These are phyloP conservation scores for Ommatoiulus sabulosus DNA, from an alignment of 2,888 invertebrate genomes.

Conservation along the genomic window DNA sequence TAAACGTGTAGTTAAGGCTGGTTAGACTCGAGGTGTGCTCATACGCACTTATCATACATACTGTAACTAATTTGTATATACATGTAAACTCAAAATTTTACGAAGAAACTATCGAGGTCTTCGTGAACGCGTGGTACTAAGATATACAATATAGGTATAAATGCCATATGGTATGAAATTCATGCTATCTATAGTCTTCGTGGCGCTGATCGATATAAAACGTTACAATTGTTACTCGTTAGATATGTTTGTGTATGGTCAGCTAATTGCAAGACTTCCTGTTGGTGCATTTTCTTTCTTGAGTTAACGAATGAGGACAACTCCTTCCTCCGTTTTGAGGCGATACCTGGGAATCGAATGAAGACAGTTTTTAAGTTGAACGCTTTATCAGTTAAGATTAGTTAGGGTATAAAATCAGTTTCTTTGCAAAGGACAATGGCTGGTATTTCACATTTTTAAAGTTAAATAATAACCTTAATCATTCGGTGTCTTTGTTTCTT, in stretches of 20 bases:
- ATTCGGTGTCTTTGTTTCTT: constrained; percentile 75
- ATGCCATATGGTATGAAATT: not conserved
- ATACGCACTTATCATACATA: not conserved
- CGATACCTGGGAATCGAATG: not conserved
- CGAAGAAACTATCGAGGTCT: not conserved
- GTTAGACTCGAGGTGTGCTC: not conserved
- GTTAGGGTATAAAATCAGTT: too few species aligned
- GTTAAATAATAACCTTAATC: constrained; percentile 70
- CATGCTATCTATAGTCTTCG: not conserved
- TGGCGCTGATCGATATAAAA: not conserved
- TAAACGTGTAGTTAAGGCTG: not conserved
- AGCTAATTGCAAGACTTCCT: not conserved
- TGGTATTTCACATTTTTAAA: too few species aligned
- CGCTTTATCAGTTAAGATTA: too few species aligned
- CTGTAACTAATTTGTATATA: too few species aligned
- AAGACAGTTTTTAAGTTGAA: not conserved
- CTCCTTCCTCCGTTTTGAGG: constrained; percentile 50
- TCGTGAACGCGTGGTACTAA: not conserved
- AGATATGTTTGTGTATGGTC: not conserved
- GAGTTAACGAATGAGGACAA: not conserved
- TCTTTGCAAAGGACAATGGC: too few species aligned
- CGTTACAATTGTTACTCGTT: not conserved
- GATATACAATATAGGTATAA: not conserved
- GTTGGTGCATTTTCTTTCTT: constrained; percentile 14
- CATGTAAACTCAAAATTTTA: not conserved